phyloP scores from a whole-genome alignment of 2,113 vertebrate species.

The Pteropus alecto region DNA sequence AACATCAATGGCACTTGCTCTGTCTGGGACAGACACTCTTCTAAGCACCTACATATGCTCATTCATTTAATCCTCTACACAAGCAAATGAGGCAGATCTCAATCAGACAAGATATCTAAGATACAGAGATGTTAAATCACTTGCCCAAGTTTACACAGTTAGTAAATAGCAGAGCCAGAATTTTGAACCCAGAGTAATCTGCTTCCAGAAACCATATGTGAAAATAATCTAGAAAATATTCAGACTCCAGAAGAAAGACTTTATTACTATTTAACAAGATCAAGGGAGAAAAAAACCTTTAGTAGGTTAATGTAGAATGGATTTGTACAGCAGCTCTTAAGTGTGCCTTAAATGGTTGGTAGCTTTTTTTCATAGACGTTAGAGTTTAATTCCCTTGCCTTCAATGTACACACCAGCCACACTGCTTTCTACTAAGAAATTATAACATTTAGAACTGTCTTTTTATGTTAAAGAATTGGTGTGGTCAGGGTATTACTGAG shows the following conservation, averaged over 20 bases:
- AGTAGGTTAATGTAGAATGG: background rate
- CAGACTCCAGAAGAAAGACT: background rate
- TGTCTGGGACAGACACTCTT: background rate
- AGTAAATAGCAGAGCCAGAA: background rate
- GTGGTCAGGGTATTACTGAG: conserved; percentile 73
- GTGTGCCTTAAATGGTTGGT: background rate
- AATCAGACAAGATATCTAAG: background rate
- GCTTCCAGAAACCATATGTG: background rate
- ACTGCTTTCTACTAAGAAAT: conserved; percentile 67
- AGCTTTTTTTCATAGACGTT: background rate
- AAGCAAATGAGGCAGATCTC: background rate
- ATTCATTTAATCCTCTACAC: background rate
- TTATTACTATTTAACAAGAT: background rate
- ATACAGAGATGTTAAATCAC: background rate
- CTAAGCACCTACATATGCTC: background rate
- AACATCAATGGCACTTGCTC: background rate
- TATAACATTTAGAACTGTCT: conserved; percentile 17
- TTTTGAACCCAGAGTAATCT: background rate
- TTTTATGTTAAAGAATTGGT: conserved; percentile 52
- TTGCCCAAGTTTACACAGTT: background rate
- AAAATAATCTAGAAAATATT: background rate
- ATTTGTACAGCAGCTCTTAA: background rate
- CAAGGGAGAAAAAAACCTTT: background rate
- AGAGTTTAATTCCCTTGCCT: background rate
- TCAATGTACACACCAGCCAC: background rate